Evolutionary conservation across 2,888 invertebrate genomes (phyloP).

Genomic region (Sclerodermus sp.): DNA sequence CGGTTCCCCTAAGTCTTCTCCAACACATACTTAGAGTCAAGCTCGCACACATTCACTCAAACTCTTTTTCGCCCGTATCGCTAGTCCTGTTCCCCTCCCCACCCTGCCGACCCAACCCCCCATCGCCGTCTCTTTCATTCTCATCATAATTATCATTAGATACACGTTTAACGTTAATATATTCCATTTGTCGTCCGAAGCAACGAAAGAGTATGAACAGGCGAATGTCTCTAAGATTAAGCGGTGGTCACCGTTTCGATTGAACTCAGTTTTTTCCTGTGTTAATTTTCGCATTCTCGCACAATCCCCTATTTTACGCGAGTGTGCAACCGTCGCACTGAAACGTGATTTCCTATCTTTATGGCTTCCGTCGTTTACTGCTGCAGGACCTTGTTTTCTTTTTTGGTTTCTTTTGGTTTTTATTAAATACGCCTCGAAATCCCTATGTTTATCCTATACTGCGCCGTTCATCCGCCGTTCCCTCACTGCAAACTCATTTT

Average conservation of each 20-base stretch:
- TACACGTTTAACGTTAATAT: slow-evolving; percentile 21
- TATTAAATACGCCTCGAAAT: too few relatives aligned
- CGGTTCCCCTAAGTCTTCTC: background rate
- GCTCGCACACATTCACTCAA: background rate
- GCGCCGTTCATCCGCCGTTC: background rate
- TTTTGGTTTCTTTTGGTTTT: background rate
- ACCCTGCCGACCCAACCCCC: too few relatives aligned
- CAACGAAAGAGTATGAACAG: slow-evolving; percentile 36
- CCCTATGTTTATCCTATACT: too few relatives aligned
- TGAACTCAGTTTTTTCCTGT: background rate
- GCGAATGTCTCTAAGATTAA: slow-evolving; percentile 24
- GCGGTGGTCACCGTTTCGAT: background rate
- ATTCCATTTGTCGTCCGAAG: slow-evolving; percentile 23
- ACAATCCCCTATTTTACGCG: background rate
- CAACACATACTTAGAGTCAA: background rate
- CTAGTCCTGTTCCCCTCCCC: background rate
- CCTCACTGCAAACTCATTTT: slow-evolving; percentile 38
- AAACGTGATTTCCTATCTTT: background rate
- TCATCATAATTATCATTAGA: slow-evolving; percentile 19
- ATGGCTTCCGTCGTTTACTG: background rate
- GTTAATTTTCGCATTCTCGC: background rate
- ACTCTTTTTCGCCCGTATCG: slow-evolving; percentile 1
- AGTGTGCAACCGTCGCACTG: too few relatives aligned
- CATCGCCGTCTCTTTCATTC: slow-evolving; percentile 11
- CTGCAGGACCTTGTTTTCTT: background rate